Percentiles rank a stretch among this genome's conserved stretches.
phyloP scores from a whole-genome alignment of 2,797 vertebrate species.

The Spheniscus humboldti region DNA sequence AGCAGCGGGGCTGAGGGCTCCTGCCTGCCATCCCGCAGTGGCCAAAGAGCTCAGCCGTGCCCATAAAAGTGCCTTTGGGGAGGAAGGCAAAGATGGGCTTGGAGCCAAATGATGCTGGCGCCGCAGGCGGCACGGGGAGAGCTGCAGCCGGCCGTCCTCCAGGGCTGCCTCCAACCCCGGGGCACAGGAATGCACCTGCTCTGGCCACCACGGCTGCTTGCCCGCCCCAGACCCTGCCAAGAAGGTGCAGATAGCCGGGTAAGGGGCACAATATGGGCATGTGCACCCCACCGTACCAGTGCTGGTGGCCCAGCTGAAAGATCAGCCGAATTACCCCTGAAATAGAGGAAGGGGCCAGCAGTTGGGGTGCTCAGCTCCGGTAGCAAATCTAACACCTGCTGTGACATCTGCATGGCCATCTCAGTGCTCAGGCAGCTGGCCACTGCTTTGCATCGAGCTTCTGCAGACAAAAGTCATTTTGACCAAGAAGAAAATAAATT shows the following conservation, averaged over 20 bases:
- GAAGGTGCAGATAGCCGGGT: background rate
- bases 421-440: background rate
- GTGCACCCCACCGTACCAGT: background rate
- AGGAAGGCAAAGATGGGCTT: background rate
- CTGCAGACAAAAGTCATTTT: background rate
- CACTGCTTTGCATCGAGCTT: background rate
- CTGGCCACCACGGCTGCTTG: background rate
- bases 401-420: background rate
- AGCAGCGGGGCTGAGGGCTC: background rate
- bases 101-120: background rate
- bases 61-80: background rate
- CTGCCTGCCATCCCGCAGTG: background rate
- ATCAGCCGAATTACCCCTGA: background rate
- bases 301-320: background rate
- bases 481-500: background rate
- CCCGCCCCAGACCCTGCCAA: background rate
- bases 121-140: accelerated
- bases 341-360: background rate
- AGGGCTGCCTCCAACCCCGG: accelerated
- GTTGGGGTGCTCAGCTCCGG: background rate
- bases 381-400: background rate
- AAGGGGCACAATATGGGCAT: background rate
- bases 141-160: accelerated
- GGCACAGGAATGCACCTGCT: accelerated
- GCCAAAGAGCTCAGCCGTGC: background rate